Percentiles rank a stretch among this genome's conserved stretches.
Evolutionary conservation across 2,888 invertebrate species (phyloP).

Genomic region (Pachydiplax longipennis): DNA sequence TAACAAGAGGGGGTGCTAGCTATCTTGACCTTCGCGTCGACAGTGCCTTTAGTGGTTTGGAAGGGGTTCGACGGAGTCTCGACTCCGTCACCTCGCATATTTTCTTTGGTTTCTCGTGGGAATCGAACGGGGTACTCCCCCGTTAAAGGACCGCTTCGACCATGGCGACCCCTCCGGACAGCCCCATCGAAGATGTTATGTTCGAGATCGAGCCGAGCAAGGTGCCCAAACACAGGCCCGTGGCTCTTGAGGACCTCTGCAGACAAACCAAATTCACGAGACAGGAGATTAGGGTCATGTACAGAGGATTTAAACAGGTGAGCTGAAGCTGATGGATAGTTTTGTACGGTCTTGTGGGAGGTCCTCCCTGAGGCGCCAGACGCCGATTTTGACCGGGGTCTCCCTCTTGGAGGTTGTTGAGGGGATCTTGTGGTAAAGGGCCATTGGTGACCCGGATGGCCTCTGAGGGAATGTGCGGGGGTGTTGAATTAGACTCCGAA

Average conservation of each 20-base stretch:
- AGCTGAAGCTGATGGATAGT: conserved; percentile 51
- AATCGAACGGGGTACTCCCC: background rate
- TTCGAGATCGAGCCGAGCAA: conserved; percentile 84
- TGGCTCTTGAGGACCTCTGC: conserved; percentile 88
- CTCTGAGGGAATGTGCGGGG: background rate
- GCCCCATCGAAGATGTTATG: conserved; percentile 85
- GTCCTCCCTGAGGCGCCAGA: background rate
- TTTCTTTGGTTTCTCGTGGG: background rate
- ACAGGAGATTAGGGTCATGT: conserved; percentile 96
- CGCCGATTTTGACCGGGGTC: background rate
- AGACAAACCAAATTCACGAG: conserved; percentile 93
- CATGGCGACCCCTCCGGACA: conserved; percentile 88
- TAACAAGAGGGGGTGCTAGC: background rate
- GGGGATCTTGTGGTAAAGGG: background rate
- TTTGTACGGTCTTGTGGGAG: background rate
- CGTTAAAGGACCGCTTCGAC: conserved; percentile 33
- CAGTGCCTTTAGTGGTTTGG: conserved; percentile 28
- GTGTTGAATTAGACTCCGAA: too few relatives aligned
- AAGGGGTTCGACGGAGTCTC: background rate
- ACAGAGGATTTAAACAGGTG: conserved; percentile 96
- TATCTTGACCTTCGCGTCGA: conserved; percentile 32
- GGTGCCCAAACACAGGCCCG: conserved; percentile 82
- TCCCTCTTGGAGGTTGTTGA: background rate
- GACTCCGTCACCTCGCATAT: background rate
- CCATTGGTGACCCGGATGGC: background rate